phyloP scores from a whole-genome alignment of 2,113 vertebrate genomes.

The Eulemur macaco region DNA sequence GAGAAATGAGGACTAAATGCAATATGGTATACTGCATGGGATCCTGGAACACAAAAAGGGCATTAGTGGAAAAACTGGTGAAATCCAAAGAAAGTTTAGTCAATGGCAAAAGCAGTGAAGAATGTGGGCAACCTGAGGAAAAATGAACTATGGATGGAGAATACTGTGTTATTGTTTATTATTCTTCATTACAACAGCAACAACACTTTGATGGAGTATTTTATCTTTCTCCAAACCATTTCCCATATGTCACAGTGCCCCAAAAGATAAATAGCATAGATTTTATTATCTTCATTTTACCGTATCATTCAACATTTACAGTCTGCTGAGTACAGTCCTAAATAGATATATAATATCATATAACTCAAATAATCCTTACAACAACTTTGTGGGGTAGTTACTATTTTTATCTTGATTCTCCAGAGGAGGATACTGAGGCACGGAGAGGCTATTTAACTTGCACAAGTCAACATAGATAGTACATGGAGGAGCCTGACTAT shows the following conservation, averaged over 20 bases:
- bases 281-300: neutral
- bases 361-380: neutral
- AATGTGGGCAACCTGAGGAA: neutral
- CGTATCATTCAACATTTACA: neutral
- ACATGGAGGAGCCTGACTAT: neutral
- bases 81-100: neutral
- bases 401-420: neutral
- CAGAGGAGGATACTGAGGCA: neutral
- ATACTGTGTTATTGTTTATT: neutral
- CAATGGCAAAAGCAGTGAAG: neutral
- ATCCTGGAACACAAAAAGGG: neutral
- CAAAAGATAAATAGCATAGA: slow-evolving; percentile 1
- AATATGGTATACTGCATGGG: neutral
- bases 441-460: neutral
- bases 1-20: neutral
- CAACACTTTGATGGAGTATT: neutral
- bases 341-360: neutral
- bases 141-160: neutral
- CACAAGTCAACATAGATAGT: neutral
- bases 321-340: neutral
- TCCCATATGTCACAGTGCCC: neutral
- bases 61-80: neutral
- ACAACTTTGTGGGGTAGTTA: neutral
- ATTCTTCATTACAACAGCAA: neutral
- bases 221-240: neutral